Percentiles rank a stretch among this genome's conserved stretches.
phyloP scores from a whole-genome alignment of 2,888 invertebrate species.

The Malthinus seriepunctatus region DNA sequence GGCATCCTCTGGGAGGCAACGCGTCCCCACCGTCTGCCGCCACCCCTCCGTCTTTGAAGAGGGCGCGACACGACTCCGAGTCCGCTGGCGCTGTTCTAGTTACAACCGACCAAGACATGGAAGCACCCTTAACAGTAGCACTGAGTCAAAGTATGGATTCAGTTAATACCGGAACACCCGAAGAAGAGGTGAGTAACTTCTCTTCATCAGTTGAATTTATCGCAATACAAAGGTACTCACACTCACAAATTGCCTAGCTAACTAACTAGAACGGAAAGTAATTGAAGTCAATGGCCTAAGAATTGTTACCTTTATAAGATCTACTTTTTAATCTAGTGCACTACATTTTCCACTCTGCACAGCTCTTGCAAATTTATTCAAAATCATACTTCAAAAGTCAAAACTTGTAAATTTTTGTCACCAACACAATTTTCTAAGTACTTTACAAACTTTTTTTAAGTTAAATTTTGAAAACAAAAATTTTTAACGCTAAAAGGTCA shows the following conservation, averaged over 20 bases:
- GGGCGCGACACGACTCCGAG: conserved; percentile 53
- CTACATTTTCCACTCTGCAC: not conserved
- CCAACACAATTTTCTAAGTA: too few species aligned
- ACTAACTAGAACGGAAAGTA: conserved; percentile 25
- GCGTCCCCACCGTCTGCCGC: conserved; percentile 51
- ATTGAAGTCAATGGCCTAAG: conserved; percentile 20
- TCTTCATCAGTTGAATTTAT: not conserved
- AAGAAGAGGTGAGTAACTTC: conserved; percentile 86
- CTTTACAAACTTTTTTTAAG: too few species aligned
- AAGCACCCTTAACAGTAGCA: conserved; percentile 73
- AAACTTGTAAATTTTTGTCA: too few species aligned
- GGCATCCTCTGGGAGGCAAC: conserved; percentile 54
- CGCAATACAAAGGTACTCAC: not conserved
- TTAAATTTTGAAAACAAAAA: too few species aligned
- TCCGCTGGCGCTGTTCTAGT: conserved; percentile 41
- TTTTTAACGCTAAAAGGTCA: too few species aligned
- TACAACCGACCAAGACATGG: conserved; percentile 60
- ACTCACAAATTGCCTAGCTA: conserved; percentile 13
- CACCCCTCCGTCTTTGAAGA: conserved; percentile 53
- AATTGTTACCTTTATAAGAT: conserved; percentile 10
- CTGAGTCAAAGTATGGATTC: conserved; percentile 98
- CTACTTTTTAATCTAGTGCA: conserved; percentile 4
- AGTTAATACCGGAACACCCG: conserved; percentile 92
- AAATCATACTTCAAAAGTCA: too few species aligned
- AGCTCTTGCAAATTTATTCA: too few species aligned